Evolutionary conservation across 2,797 vertebrate genomes (phyloP), one percentile per base, ranked within the genome.

Genomic region (Podarcis lilfordi): DNA sequence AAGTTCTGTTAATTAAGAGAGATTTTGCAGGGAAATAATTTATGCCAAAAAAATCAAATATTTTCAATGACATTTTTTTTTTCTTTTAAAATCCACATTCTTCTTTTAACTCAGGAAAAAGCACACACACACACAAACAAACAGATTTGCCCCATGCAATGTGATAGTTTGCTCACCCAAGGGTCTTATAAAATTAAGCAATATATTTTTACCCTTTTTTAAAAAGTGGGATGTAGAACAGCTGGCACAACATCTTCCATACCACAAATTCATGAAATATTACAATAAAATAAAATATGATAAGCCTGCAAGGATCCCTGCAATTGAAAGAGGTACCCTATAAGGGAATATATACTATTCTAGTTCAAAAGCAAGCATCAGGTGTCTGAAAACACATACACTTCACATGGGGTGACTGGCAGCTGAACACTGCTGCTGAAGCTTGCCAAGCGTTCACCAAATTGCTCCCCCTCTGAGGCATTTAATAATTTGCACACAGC

Each of bases 161-260:
- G 19, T 29, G 0, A 84, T 89, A 90, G 93, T 94, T 76, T 86
- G 83, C 84, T 92, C 82, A 61, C 86, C 86, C 86, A 69, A 71
- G n/a, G 32, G 92, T 94, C 92, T 91, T 85, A 91, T 79, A 92
- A 95, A 93, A 92, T 84, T 80, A 89, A 84, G 66, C 88, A 71
- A 59, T 66, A 82, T 64, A 91, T 80, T 69, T 1, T 1, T 37
- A 93, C 71, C 77, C 0, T 35, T 83, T 90, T 64, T n/a, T 4
- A 27, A 72, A 71, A 10, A 59, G 89, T 90, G 85, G 82, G 32
- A 40, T 92, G 87, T 86, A 80, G 1, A 87, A 21, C 86, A 91
- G 82, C 0, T 13, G 45, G 82, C 80, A 80, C 25, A 71, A 17
- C 40, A 85, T 6, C 32, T 68, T 59, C 21, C 25, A 82, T 8